These are phyloP conservation scores for Pristionchus mayeri DNA, from an alignment of 2,888 invertebrate genomes.

Conservation along the genomic window DNA sequence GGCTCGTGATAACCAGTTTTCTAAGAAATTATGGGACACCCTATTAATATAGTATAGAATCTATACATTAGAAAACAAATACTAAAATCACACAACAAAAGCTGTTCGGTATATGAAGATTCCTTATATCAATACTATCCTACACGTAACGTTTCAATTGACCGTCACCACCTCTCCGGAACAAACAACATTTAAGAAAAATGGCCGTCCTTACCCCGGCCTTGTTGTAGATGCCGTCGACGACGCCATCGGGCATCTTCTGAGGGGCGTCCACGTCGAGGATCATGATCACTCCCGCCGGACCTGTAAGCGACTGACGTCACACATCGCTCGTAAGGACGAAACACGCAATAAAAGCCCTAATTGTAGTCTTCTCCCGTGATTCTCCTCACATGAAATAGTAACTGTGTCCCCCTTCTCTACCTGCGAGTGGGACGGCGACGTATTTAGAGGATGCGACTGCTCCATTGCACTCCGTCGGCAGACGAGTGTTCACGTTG, in stretches of 20 bases:
- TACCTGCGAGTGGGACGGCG: slow-evolving; percentile 50
- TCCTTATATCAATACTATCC: too few relatives aligned
- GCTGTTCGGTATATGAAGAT: too few relatives aligned
- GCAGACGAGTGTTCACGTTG: slow-evolving; percentile 72
- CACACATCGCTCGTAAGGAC: too few relatives aligned
- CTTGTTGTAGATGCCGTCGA: slow-evolving; percentile 91
- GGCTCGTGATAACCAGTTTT: too few relatives aligned
- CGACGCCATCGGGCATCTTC: slow-evolving; percentile 80
- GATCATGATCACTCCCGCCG: slow-evolving; percentile 91
- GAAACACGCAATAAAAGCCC: not conserved
- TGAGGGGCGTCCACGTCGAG: slow-evolving; percentile 81
- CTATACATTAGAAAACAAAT: too few relatives aligned
- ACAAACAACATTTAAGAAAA: not conserved
- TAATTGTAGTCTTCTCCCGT: not conserved
- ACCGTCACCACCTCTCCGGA: not conserved
- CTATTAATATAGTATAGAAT: too few relatives aligned
- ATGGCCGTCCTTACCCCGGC: slow-evolving; percentile 89
- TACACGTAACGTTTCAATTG: too few relatives aligned
- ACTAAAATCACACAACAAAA: too few relatives aligned
- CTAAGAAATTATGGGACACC: too few relatives aligned
- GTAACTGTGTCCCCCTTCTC: not conserved
- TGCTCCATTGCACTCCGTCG: slow-evolving; percentile 69
- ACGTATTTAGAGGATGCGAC: slow-evolving; percentile 87
- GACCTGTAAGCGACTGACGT: slow-evolving; percentile 81
- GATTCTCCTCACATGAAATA: not conserved